Evolutionary conservation across 2,113 vertebrate genomes (phyloP), one percentile per base, ranked within the genome.

Genomic region (Podilymbus podiceps): DNA sequence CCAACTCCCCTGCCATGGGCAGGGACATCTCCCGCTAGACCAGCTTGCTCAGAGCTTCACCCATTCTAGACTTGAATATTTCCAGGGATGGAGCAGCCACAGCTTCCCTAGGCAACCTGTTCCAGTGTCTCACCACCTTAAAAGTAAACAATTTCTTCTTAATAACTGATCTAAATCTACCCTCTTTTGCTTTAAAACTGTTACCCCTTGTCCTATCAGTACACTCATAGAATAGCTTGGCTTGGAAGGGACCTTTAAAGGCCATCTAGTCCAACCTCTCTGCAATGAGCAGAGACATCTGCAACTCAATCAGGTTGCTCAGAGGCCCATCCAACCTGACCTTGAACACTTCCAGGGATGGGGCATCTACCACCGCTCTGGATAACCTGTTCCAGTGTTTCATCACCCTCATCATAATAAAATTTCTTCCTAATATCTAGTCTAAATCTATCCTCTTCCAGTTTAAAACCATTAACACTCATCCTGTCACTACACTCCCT

Each of bases 381-480:
- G 64, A 15, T 15, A 63, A 49, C 28, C 5, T 64, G 18, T 64
- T 49, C 22, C 31, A 40, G 33, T 55, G 55, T 1, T 0, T 69
- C 75, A 42, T 8, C 40, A 40, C 13, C 8, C 19, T 47, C 10
- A 46, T 8, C 35, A 22, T 11, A 11, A 80, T n/a, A 53, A 15
- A 67, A 58, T 27, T 60, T 83, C 15, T 71, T 80, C 31, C 31
- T 33, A 8, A n/a, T n/a, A n/a, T 30, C 25, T 52, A 42, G 53
- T 16, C 9, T 53, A 67, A 63, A 84, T 33, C 11, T 68, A 28
- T 14, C 6, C 5, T 85, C 44, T 59, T 83, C 24, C n/a, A 40
- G 15, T 17, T 76, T 69, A 25, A 47, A 68, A n/a, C 2, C 2
- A 3, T 31, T 58, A 1, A 1, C 0, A 7, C 22, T 92, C 3